A percentile compares a stretch with the other conserved stretches of the same genome.
phyloP scores from a whole-genome alignment of 2,797 vertebrate species.

The Mus spretus region DNA sequence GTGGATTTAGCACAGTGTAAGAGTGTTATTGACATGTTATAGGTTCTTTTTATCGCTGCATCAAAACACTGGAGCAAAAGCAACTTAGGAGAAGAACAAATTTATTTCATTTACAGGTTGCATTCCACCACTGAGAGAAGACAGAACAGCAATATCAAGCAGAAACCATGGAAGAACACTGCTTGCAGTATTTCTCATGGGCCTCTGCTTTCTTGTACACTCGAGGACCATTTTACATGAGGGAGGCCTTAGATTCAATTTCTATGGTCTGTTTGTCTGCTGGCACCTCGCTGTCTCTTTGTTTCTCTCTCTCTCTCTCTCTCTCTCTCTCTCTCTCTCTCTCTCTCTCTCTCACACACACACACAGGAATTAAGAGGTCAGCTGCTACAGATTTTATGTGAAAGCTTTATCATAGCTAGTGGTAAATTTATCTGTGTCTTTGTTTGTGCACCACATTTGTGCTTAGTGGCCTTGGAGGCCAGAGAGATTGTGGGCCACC shows the following conservation, averaged over 20 bases:
- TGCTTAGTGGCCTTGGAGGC: background rate
- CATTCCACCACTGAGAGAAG: background rate
- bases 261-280: background rate
- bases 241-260: background rate
- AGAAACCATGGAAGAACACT: background rate
- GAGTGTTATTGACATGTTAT: background rate
- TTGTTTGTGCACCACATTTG: background rate
- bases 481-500: background rate
- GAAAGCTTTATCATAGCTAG: background rate
- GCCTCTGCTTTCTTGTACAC: background rate
- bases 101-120: background rate
- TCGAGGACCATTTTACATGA: background rate
- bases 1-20: background rate
- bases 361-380: background rate
- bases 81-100: background rate
- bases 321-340: too few relatives aligned
- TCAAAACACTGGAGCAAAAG: background rate
- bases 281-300: background rate
- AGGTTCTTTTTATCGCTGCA: background rate
- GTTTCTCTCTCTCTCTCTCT: background rate
- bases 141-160: background rate
- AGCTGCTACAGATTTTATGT: background rate
- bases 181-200: background rate
- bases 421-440: background rate
- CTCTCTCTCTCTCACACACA: too few relatives aligned